Conservation (phyloP, 2,888 invertebrate species). For the Pseudococcus longispinus region DNA sequence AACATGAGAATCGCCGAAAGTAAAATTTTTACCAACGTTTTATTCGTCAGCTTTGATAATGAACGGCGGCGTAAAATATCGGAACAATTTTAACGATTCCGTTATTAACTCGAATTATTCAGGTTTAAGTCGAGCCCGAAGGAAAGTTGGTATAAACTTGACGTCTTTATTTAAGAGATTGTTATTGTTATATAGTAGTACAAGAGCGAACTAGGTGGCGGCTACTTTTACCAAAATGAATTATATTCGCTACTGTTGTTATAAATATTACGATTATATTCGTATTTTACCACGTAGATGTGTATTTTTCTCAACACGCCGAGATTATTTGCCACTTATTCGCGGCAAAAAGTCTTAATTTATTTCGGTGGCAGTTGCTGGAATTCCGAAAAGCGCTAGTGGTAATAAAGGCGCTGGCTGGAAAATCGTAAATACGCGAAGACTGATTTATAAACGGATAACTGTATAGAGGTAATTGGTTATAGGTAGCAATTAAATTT, state of each 20-base stretch:
- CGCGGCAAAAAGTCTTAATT: conserved; percentile 14
- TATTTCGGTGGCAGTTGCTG: conserved; percentile 24
- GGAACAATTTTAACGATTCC: conserved; percentile 31
- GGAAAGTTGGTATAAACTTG: conserved; percentile 37
- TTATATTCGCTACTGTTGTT: conserved; percentile 51
- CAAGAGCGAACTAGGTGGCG: conserved; percentile 36
- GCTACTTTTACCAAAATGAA: conserved; percentile 54
- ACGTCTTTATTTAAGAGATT: conserved; percentile 48
- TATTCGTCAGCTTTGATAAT: neutral
- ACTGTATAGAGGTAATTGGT: neutral
- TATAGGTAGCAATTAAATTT: conserved; percentile 34
- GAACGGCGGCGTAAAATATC: neutral
- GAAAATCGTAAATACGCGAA: conserved; percentile 29
- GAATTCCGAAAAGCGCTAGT: neutral
- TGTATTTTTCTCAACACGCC: neutral
- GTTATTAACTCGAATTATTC: conserved; percentile 44
- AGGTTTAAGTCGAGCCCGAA: conserved; percentile 41
- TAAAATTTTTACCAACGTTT: conserved; percentile 13
- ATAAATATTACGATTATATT: conserved; percentile 55
- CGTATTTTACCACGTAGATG: neutral
- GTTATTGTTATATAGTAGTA: conserved; percentile 18
- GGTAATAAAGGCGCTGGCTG: neutral
- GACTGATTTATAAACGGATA: conserved; percentile 40
- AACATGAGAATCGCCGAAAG: neutral
- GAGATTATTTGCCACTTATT: conserved; percentile 36